phyloP scores from a whole-genome alignment of 2,797 vertebrate genomes.

The Leptoclinus maculatus region DNA sequence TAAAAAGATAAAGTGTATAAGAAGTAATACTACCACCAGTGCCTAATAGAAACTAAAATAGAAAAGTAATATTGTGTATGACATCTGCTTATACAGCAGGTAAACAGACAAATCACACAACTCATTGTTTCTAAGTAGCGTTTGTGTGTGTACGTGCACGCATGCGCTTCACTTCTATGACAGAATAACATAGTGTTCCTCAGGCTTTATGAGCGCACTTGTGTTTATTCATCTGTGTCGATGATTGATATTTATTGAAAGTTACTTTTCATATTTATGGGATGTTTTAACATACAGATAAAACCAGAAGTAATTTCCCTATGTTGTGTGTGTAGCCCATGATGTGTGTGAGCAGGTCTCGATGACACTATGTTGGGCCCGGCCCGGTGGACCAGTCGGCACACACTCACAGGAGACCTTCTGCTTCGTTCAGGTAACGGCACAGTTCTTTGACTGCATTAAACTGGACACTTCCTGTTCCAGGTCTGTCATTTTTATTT shows the following conservation, averaged over 20 bases:
- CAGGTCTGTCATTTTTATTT: not conserved
- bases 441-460: not conserved
- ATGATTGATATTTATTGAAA: conserved; percentile 1
- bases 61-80: too few species aligned
- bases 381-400: conserved; percentile 81
- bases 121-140: too few species aligned
- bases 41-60: too few species aligned
- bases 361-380: conserved; percentile 88
- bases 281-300: conserved; percentile 1
- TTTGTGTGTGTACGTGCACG: not conserved
- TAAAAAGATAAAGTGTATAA: too few species aligned
- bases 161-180: too few species aligned
- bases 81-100: too few species aligned
- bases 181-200: not conserved
- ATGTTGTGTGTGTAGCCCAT: conserved; percentile 81
- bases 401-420: conserved; percentile 87
- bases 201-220: not conserved
- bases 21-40: too few species aligned
- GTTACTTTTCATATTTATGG: not conserved
- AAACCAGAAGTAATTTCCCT: not conserved
- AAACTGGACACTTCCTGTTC: not conserved
- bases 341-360: conserved; percentile 90
- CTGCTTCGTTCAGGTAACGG: conserved; percentile 80
- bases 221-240: not conserved
- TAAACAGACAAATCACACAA: too few species aligned